Conservation (phyloP, 2,888 invertebrate species). For the Noctua janthina region DNA sequence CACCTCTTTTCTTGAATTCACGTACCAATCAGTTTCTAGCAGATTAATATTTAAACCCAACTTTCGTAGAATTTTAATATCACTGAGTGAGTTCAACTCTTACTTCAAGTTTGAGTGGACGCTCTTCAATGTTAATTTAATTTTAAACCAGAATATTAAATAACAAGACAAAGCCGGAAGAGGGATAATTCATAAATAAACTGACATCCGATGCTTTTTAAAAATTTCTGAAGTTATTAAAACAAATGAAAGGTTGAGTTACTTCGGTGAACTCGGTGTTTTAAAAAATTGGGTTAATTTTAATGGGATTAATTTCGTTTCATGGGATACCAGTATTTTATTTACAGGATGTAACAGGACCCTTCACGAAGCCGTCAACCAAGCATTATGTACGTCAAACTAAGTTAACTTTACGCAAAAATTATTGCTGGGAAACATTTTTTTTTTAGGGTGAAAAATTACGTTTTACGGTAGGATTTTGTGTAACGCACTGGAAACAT, state of each 20-base stretch:
- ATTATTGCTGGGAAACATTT: too few relatives aligned
- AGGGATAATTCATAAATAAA: background rate
- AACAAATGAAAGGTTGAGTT: background rate
- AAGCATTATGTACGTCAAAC: too few relatives aligned
- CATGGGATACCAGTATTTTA: background rate
- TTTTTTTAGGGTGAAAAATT: too few relatives aligned
- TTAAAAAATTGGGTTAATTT: background rate
- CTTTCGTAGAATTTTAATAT: slow-evolving; percentile 36
- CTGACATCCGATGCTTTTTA: slow-evolving; percentile 17
- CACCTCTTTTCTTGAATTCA: background rate
- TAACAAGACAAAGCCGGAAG: background rate
- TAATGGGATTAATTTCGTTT: background rate
- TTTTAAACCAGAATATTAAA: slow-evolving; percentile 38
- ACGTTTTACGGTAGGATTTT: too few relatives aligned
- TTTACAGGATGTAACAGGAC: too few relatives aligned
- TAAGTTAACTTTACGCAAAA: too few relatives aligned
- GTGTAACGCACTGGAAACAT: too few relatives aligned
- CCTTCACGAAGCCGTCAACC: too few relatives aligned
- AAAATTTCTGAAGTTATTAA: slow-evolving; percentile 8
- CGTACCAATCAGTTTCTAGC: background rate
- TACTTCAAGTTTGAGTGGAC: slow-evolving; percentile 8
- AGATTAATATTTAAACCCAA: slow-evolving; percentile 23
- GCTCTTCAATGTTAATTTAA: slow-evolving; percentile 33
- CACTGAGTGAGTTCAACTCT: slow-evolving; percentile 20
- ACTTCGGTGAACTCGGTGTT: background rate